Evolutionary conservation across 2,888 invertebrate species (phyloP).

Genomic region (Parnassius orleans): DNA sequence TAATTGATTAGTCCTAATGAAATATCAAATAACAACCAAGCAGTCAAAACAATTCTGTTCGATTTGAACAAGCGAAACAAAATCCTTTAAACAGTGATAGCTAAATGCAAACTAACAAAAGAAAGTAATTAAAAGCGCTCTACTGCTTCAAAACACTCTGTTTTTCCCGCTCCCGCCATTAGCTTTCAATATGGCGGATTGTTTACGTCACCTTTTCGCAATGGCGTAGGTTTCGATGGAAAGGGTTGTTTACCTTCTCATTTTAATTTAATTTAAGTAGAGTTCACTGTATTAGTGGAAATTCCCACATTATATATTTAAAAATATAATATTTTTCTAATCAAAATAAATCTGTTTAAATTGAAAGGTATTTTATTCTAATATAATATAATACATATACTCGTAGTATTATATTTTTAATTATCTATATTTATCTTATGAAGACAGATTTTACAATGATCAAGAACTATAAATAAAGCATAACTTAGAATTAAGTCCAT

Average conservation of each 20-base stretch:
- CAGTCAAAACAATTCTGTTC: slow-evolving; percentile 28
- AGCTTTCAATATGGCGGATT: slow-evolving; percentile 32
- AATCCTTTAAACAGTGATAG: slow-evolving; percentile 27
- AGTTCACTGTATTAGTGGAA: background rate
- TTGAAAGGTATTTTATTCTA: too few species aligned
- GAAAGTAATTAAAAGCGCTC: slow-evolving; percentile 33
- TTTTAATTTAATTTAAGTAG: slow-evolving; percentile 12
- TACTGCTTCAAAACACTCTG: slow-evolving; percentile 33
- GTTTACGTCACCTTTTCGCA: slow-evolving; percentile 41
- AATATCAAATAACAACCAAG: slow-evolving; percentile 13
- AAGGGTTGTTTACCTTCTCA: slow-evolving; percentile 33
- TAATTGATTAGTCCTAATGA: too few species aligned
- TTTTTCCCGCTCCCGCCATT: slow-evolving; percentile 27
- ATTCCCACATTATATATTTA: background rate
- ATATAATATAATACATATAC: too few species aligned
- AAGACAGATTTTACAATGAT: too few species aligned
- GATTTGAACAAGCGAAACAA: slow-evolving; percentile 25
- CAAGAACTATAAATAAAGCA: too few species aligned
- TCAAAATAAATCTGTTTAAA: background rate
- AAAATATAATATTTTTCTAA: background rate
- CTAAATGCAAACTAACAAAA: slow-evolving; percentile 30
- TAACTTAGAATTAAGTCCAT: too few species aligned
- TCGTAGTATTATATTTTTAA: too few species aligned
- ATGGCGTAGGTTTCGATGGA: slow-evolving; percentile 32
- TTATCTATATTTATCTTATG: too few species aligned